Base-by-base conservation (phyloP, 2,888 invertebrate genomes). In the Alloscopus bannaensis region DNA sequence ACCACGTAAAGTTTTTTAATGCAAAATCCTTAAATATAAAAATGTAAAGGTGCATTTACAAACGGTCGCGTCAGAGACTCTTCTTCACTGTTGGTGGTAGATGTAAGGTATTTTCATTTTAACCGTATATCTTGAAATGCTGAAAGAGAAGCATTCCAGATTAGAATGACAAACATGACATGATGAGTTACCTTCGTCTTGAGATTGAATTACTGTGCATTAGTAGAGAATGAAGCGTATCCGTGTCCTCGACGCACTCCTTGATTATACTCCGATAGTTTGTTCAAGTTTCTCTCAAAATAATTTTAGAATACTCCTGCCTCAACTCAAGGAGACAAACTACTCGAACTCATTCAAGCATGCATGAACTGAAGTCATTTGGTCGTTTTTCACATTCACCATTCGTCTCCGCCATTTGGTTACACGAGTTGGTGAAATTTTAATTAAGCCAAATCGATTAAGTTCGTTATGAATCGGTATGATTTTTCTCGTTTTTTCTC, bases 381-480 rank as follows among this genome's bases (percentile, higher is more conserved):
- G 75, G 40, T 59, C 75, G 28, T 75, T 75, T 75, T 75, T 20
- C 29, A 42, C 73, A 57, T 42, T 16, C 22, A 75, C 57, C 4
- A 45, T 62, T 29, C 24, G 42, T 52, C 57, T 26, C 18, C 31
- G 57, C 55, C 22, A 31, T 3, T 31, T 26, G 47, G 22, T 31
- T 66, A 24, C 47, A 78, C 57, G 66, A 79, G 24, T 60, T 79
- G 78, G 6, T 72, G 78, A 79, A 79, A 79, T 65, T 70, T 79
- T 72, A 79, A 79, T 71, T 79, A 72, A 60, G 57, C 47, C 50
- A 71, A 79, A 79, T 66, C 72, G 72, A 79, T 71, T 66, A 36
- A 65, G 18, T 60, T 50, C n/a, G 28, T 24, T 42, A 45, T 4
- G 47, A 47, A 47, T 3, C 11, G 47, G 18, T 47, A 47, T n/a